These are phyloP conservation scores for Callionymus lyra DNA, from an alignment of 2,113 vertebrate species.

Conservation along the genomic window DNA sequence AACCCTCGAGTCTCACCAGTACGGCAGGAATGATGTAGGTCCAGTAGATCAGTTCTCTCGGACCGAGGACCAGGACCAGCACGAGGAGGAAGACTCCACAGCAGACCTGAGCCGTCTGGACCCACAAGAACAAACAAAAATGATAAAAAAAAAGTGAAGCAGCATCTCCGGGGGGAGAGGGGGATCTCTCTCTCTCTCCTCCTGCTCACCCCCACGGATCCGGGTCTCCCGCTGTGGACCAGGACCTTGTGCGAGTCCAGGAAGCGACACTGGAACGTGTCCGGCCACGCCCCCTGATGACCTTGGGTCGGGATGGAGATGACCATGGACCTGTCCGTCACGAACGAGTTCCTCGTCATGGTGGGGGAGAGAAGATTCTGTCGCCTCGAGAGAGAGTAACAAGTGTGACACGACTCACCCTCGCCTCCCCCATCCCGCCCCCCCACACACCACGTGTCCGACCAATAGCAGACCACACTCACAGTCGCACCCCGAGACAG, in stretches of 20 bases:
- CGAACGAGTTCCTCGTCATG: conserved; percentile 56
- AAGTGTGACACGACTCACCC: too few species aligned
- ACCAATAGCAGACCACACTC: too few species aligned
- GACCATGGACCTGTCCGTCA: conserved; percentile 56
- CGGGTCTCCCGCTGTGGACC: conserved; percentile 46
- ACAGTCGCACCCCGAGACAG: too few species aligned
- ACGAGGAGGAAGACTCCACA: conserved; percentile 44
- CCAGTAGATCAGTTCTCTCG: fast-evolving
- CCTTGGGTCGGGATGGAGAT: conserved; percentile 62
- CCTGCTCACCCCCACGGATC: conserved; percentile 56
- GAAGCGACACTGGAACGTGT: conserved; percentile 62
- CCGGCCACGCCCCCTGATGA: conserved; percentile 43
- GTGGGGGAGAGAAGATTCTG: too few species aligned
- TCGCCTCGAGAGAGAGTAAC: too few species aligned
- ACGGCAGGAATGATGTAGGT: conserved; percentile 17
- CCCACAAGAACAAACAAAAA: conserved; percentile 6
- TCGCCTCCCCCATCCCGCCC: too few species aligned
- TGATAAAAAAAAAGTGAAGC: not conserved
- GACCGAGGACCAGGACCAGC: conserved; percentile 20
- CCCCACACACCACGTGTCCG: too few species aligned
- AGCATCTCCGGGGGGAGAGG: not conserved
- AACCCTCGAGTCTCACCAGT: conserved; percentile 62
- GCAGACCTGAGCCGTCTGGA: conserved; percentile 54
- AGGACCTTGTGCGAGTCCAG: conserved; percentile 65
- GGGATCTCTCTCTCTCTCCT: not conserved